phyloP scores from a whole-genome alignment of 2,797 vertebrate species.

The Gorsachius magnificus region DNA sequence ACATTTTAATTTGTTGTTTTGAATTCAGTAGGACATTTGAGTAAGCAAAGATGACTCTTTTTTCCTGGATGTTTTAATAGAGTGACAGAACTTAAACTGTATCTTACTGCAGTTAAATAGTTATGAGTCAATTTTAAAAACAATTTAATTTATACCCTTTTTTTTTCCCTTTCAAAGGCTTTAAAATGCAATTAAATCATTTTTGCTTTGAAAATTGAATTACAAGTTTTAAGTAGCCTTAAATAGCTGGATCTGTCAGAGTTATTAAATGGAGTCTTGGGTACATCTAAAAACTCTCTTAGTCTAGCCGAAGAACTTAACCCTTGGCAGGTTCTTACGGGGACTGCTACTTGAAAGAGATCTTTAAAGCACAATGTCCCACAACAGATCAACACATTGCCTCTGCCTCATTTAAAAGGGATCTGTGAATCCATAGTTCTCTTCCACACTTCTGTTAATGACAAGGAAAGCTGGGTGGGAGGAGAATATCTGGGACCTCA shows the following conservation, averaged over 20 bases:
- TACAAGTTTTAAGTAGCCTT: neutral
- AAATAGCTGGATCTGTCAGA: neutral
- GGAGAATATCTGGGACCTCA: neutral
- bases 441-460: neutral
- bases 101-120: neutral
- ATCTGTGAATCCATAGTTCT: neutral
- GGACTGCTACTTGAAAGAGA: neutral
- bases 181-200: neutral
- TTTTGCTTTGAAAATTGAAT: neutral
- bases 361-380: neutral
- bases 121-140: neutral
- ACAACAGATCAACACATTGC: neutral
- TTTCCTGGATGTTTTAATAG: neutral
- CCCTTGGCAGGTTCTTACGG: neutral
- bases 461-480: neutral
- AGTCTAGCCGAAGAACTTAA: neutral
- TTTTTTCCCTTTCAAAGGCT: neutral
- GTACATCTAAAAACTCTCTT: neutral
- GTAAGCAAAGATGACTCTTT: neutral
- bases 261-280: neutral
- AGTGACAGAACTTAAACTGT: neutral
- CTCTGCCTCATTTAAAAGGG: neutral
- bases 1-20: constrained; percentile 45
- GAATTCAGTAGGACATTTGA: constrained; percentile 1
- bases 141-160: neutral